Evolutionary conservation across 2,797 vertebrate genomes (phyloP), one percentile per base, ranked within the genome.

Genomic region (Coranthus polyacanthus): DNA sequence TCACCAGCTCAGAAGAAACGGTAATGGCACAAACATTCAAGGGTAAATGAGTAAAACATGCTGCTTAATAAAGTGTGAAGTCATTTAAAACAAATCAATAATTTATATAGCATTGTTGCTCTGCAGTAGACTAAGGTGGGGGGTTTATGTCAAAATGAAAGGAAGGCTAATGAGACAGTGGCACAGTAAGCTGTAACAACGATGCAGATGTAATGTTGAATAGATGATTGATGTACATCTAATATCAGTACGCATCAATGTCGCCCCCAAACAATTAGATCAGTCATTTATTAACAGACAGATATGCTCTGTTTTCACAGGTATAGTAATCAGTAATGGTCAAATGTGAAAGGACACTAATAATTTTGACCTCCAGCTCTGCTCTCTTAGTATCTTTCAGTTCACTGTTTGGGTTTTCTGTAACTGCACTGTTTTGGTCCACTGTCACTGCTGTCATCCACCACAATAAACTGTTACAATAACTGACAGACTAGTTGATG

Each of bases 151-250:
- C 20, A 20, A n/a, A 42, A 47, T 54, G 51, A 17, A 20, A 54
- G 18, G 9, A 22, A 38, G 34, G 51, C 51, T 54, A 54, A 54
- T 54, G 51, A 54, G 51, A 42, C 10, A 15, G 36, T 16, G 18
- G 20, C 36, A 39, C 36, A 53, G 51, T 37, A 50, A 18, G 26
- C 17, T 66, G 5, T 3, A 61, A 22, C 38, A 42, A 6, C 12
- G 6, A 50, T 1, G 13, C 5, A 29, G 18, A 47, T 43, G 46
- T 20, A 59, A 54, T 9, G 10, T 56, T 20, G n/a, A 52, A 21
- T 22, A 55, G 11, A 55, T 29, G 26, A 21, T 51, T 52, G 42
- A n/a, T n/a, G n/a, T n/a, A n/a, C n/a, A n/a, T n/a, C n/a, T n/a
- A n/a, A n/a, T n/a, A n/a, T n/a, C n/a, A n/a, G n/a, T n/a, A n/a